Base-by-base conservation (phyloP, 2,113 vertebrate genomes). In the Otis tarda region DNA sequence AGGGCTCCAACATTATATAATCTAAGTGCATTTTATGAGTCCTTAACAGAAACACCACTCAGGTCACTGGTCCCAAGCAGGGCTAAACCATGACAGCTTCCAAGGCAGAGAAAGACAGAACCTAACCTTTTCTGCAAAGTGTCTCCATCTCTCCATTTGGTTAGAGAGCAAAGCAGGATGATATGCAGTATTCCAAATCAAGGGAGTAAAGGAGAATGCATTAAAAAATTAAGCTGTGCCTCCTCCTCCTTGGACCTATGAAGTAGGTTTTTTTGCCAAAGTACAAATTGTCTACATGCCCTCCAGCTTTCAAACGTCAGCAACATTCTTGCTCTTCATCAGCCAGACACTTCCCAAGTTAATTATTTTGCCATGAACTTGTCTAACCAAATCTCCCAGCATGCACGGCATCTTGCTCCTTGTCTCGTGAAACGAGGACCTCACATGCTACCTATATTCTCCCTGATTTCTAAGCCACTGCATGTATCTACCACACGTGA, bases 1-100 rank as follows among this genome's bases (percentile, higher is more conserved):
- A 85, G 76, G 15, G 74, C 56, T 97, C 95, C 65, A 89, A 52
- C 87, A 90, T 82, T 80, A 45, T 28, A 76, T 31, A 88, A 55
- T 55, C 47, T 43, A 74, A 73, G 77, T 76, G 50, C 35, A 78
- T 76, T 81, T 90, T 84, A 81, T 69, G 61, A 92, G 64, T 89
- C 67, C 17, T 69, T 41, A 93, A 56, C 2, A 2, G 83, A 86
- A 94, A 93, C 39, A 64, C 20, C 31, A 47, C 60, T 47, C 23
- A 10, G 41, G 41, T 43, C 41, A 43, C 41, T 43, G 41, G 41
- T 43, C 41, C 41, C 41, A 14, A 43, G 41, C 41, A 43, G 41
- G 41, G 41, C 41, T 43, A 43, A 43, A 43, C 41, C 15, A 15
- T 43, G 41, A 43, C 41, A 43, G 41, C 41, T 43, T 82, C 49